Evolutionary conservation across 1,140 invertebrate species (phyloP).

Genomic region (Pinna nobilis): DNA sequence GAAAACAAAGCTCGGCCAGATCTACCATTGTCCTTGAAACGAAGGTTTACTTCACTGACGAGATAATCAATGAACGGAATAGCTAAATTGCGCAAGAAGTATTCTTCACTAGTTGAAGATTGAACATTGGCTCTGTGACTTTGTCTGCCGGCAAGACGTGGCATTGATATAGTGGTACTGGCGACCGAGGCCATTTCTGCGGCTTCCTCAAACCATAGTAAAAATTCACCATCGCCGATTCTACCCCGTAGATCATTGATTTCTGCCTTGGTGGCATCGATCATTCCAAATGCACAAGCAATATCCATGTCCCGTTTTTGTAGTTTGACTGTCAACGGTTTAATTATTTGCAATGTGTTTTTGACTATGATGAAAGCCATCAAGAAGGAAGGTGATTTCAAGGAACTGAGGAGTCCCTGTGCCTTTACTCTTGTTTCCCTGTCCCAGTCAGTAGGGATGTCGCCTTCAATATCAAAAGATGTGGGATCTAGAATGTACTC

Average conservation of each 20-base stretch:
- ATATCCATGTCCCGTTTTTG: constrained; percentile 5
- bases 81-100: constrained; percentile 1
- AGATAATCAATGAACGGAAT: constrained; percentile 21
- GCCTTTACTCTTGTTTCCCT: neutral
- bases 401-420: neutral
- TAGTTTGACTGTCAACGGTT: neutral
- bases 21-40: neutral
- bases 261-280: neutral
- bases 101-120: constrained; percentile 2
- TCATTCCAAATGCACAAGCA: neutral
- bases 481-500: neutral
- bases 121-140: neutral
- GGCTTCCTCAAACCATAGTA: neutral
- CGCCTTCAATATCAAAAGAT: neutral
- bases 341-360: neutral
- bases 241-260: neutral
- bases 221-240: neutral
- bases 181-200: neutral
- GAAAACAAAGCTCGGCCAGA: neutral
- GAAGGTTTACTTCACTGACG: neutral
- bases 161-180: neutral
- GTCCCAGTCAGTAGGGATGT: neutral
- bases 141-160: constrained; percentile 7
- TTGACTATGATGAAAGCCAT: constrained; percentile 1
- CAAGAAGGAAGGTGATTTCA: constrained; percentile 1